Base-by-base conservation (phyloP, 2,888 invertebrate species). In the Ommatoiulus sabulosus region DNA sequence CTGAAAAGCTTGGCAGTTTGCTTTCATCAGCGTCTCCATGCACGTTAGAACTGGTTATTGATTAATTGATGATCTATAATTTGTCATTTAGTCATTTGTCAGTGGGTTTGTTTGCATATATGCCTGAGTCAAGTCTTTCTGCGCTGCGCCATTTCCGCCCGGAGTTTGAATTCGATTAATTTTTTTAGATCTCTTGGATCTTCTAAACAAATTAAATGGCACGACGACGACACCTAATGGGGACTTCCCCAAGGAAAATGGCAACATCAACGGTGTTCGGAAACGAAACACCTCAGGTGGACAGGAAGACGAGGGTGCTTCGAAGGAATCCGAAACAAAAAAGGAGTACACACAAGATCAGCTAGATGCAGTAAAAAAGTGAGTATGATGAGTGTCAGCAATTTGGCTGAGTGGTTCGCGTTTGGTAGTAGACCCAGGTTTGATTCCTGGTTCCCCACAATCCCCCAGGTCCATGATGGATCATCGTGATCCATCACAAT, bases 261-360 rank as follows among this genome's bases (percentile, higher is more conserved):
- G 92, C 89, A 92, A 87, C 4, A 24, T 86, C 44, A 52, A 52
- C 44, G 44, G 86, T 86, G 80, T 57, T 43, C 87, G 84, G 80
- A 87, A 88, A 63, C n/a, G 91, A 92, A 84, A 92, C 92, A 90
- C 91, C 93, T 35, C 92, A 88, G 43, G 48, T 52, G 87, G 85
- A 12, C 88, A 46, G 35, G 88, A 72, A 8, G 88, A 46, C 43
- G 90, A 89, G 48, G 88, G 90, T 35, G 89, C 89, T 43, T 87
- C 88, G 35, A 52, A 87, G n/a, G 89, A 90, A 48, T 44, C 90
- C 5, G 90, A 90, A 89, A 89, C 89, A 86, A 90, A 91, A 35
- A 91, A 91, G 89, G 96, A 97, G 87, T 97, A 95, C 92, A 95
- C 95, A 0, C 92, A 93, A 52, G 97, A 97, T 6, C 97, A 98